Evolutionary conservation across 2,888 invertebrate species (phyloP).

Genomic region (Thelaira solivaga): DNA sequence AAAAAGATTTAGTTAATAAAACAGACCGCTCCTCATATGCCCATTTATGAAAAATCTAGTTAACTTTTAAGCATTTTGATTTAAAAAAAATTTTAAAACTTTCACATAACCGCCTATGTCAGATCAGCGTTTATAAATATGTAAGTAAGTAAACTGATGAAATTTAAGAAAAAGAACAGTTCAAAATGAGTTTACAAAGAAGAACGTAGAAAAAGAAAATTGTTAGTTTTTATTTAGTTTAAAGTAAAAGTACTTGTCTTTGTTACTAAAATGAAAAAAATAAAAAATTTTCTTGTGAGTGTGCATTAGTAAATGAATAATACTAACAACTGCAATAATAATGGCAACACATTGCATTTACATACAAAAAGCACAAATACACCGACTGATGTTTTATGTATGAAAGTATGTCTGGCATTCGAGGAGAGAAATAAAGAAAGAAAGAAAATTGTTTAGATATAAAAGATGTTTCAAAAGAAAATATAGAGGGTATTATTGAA

Average conservation of each 20-base stretch:
- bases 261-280: too few species aligned
- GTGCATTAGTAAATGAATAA: background rate
- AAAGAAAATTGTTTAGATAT: background rate
- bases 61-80: too few species aligned
- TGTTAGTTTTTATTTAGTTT: conserved; percentile 6
- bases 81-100: too few species aligned
- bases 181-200: conserved; percentile 1
- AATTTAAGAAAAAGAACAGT: conserved; percentile 7
- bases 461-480: conserved; percentile 16
- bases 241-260: conserved; percentile 43
- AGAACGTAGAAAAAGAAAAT: conserved; percentile 12
- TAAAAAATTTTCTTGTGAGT: conserved; percentile 30
- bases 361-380: background rate
- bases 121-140: too few species aligned
- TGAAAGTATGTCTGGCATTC: background rate
- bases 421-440: conserved; percentile 7
- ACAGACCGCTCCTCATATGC: too few species aligned
- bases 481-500: conserved; percentile 47
- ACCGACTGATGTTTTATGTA: background rate
- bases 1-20: too few species aligned
- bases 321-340: background rate
- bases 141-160: conserved; percentile 3
- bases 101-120: too few species aligned
- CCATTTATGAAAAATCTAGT: too few species aligned
- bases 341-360: background rate